phyloP scores from a whole-genome alignment of 2,888 invertebrate species.

The Tinea trinotella region DNA sequence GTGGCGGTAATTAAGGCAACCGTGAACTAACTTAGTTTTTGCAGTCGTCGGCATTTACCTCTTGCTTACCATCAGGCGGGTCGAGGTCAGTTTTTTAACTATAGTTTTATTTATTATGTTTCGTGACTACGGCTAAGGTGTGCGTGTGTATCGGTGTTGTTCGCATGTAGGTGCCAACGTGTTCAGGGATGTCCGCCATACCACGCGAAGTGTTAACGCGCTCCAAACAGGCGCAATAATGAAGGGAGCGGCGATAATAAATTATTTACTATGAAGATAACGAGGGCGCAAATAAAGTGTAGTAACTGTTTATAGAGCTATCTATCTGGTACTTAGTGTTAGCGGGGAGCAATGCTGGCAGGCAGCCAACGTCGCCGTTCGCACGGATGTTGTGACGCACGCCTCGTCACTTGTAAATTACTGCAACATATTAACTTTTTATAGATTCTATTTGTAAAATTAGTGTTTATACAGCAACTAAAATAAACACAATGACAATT shows the following conservation, averaged over 20 bases:
- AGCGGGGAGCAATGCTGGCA: constrained; percentile 32
- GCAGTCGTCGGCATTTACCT: too few species aligned
- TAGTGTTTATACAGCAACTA: not conserved
- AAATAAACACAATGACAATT: constrained; percentile 28
- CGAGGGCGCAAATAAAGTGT: constrained; percentile 65
- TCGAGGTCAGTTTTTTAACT: too few species aligned
- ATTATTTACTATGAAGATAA: constrained; percentile 68
- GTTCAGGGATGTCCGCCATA: not conserved
- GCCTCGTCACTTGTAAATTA: constrained; percentile 3
- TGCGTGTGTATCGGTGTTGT: not conserved
- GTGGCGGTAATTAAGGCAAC: too few species aligned
- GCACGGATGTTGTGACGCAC: constrained; percentile 23
- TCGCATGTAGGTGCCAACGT: constrained; percentile 10
- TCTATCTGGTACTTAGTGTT: constrained; percentile 8
- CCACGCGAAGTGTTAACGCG: constrained; percentile 3
- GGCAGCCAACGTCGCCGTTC: constrained; percentile 53
- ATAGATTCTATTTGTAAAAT: constrained; percentile 6
- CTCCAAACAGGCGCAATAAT: not conserved
- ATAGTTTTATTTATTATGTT: too few species aligned
- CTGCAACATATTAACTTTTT: constrained; percentile 5
- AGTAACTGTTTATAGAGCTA: constrained; percentile 17
- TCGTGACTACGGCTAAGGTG: not conserved
- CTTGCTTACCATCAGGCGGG: too few species aligned
- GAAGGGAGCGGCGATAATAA: constrained; percentile 49
- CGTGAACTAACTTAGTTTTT: too few species aligned